phyloP scores from a whole-genome alignment of 1,140 invertebrate genomes.

The Eupristina koningsbergeri region DNA sequence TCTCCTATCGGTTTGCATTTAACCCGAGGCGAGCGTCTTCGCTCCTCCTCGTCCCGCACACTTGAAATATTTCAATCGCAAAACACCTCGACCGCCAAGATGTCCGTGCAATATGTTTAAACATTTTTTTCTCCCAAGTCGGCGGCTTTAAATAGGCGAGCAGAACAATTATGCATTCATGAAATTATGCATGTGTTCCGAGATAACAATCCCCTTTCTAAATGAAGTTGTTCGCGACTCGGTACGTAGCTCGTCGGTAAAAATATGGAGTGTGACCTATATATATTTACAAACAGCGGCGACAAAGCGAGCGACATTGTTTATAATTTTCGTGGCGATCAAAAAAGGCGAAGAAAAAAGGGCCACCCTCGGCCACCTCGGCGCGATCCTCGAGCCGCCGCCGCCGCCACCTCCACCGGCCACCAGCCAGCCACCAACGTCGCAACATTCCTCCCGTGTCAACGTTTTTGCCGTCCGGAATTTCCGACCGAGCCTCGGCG shows the following conservation, averaged over 20 bases:
- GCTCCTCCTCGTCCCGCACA: too few species aligned
- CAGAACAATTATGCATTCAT: not conserved
- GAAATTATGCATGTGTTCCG: not conserved
- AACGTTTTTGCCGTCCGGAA: too few species aligned
- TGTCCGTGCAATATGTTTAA: not conserved
- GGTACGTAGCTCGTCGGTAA: not conserved
- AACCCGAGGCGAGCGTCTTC: not conserved
- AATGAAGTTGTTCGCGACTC: not conserved
- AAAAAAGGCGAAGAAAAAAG: too few species aligned
- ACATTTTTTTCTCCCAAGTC: too few species aligned
- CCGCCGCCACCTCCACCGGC: too few species aligned
- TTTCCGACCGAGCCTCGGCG: too few species aligned
- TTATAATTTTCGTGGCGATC: not conserved
- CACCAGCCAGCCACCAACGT: too few species aligned
- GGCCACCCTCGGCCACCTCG: too few species aligned
- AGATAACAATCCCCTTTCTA: slow-evolving; percentile 8
- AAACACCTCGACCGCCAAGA: not conserved
- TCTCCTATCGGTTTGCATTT: not conserved
- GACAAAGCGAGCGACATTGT: not conserved
- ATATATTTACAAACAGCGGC: not conserved
- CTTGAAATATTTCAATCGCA: not conserved
- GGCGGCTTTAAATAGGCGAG: not conserved
- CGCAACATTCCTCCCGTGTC: too few species aligned
- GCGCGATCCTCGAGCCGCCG: too few species aligned
- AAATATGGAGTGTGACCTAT: not conserved